Base-by-base conservation (phyloP, 2,888 invertebrate species). In the Exocentrus adspersus region DNA sequence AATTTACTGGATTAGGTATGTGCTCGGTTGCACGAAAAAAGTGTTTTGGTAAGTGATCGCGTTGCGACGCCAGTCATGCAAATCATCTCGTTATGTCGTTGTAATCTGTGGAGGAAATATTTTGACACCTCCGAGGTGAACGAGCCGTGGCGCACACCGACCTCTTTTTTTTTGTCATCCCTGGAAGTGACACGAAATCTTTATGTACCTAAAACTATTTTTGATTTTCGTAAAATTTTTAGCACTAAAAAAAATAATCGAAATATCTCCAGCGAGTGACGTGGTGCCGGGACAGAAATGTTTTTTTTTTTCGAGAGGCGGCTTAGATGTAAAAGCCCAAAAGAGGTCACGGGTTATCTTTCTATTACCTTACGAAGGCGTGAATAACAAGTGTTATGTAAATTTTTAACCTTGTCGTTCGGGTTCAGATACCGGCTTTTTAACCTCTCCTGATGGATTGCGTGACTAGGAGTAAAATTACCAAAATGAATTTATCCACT, bases 301-400 rank as follows among this genome's bases (percentile, higher is more conserved):
- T n/a, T n/a, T n/a, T n/a, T n/a, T n/a, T n/a, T 17, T 43, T 56
- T 57, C 54, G 43, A 48, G 21, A 28, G 43, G 56, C 63, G 62
- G 63, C n/a, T 50, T 12, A 30, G 10, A 24, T 30, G 14, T 14
- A 42, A 58, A 60, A 61, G 58, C 60, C 58, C 63, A 63, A 57
- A 43, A 41, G 16, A 66, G 60, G 63, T 60, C 60, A 50, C n/a
- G 60, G 63, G 60, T 67, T 58, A 46, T 61, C 53, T 43, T 12
- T 32, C 24, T 46, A 63, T 57, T 57, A 53, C 50, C 20, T 7
- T 12, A n/a, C 24, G 43, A 37, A 51, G 58, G 68, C 51, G 63
- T 65, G 68, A 65, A 68, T 68, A 65, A 68, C 68, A 68, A 68
- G 60, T 65, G 65, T 68, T 68, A 68, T 68, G 62, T 60, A 65